Evolutionary conservation across 2,888 invertebrate species (phyloP).

Genomic region (Thalpophila matura): DNA sequence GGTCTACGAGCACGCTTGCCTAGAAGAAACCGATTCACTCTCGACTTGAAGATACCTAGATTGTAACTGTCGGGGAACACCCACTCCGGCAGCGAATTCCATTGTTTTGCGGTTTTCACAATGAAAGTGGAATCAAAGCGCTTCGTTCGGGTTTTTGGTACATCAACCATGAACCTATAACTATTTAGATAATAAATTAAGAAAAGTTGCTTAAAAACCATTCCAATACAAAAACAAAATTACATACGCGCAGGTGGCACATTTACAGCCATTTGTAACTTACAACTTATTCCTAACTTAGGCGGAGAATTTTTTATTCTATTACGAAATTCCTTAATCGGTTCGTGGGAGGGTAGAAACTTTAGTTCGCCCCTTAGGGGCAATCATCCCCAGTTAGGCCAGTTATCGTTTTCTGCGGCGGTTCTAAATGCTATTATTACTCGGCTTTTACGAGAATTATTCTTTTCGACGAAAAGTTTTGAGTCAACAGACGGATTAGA

Average conservation of each 20-base stretch:
- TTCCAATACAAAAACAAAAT: conserved; percentile 30
- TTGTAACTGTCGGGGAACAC: no score
- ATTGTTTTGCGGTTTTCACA: no score
- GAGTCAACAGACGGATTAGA: conserved; percentile 62
- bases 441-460: conserved; percentile 62
- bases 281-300: conserved; percentile 53
- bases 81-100: no score
- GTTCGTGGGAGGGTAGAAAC: conserved; percentile 54
- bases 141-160: no score
- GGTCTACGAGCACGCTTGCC: no score
- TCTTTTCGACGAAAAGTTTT: conserved; percentile 59
- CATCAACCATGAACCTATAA: no score
- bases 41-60: no score
- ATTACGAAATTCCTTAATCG: conserved; percentile 69
- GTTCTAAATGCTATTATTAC: conserved; percentile 64
- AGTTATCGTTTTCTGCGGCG: conserved; percentile 66
- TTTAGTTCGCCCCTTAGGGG: conserved; percentile 62
- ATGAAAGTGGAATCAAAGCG: no score
- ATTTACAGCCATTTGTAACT: conserved; percentile 30
- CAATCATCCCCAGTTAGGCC: conserved; percentile 68
- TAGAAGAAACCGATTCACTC: no score
- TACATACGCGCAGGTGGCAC: conserved; percentile 30
- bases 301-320: conserved; percentile 67
- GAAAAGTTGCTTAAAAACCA: background rate
- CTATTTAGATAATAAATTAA: no score